These are phyloP conservation scores for Lasioglossum baleicum DNA, from an alignment of 1,140 invertebrate genomes.

Conservation along the genomic window DNA sequence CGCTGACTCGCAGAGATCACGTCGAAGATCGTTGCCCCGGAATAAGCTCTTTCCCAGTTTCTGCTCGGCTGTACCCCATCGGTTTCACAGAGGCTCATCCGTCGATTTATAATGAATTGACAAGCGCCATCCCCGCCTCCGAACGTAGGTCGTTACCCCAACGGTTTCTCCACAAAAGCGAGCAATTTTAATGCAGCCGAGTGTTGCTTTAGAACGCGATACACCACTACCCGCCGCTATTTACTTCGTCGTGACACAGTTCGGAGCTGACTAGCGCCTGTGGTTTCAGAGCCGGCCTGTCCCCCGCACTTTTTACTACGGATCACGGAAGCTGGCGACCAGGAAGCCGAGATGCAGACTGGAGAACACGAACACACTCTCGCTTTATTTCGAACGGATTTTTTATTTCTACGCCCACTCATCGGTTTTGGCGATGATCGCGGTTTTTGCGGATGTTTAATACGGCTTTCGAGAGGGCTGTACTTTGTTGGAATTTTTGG, in stretches of 20 bases:
- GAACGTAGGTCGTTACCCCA: background rate
- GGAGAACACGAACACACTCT: too few species aligned
- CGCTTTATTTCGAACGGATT: too few species aligned
- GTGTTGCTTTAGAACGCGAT: background rate
- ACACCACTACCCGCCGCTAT: background rate
- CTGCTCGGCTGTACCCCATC: background rate
- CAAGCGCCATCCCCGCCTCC: background rate
- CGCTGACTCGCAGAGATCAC: background rate
- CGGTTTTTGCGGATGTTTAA: too few species aligned
- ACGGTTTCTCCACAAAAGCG: background rate
- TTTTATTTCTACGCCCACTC: too few species aligned
- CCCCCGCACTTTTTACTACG: too few species aligned
- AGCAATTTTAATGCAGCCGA: background rate
- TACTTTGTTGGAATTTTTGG: too few species aligned
- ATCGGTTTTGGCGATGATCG: too few species aligned
- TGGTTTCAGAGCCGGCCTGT: too few species aligned
- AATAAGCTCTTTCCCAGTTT: conserved; percentile 29
- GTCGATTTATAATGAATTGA: conserved; percentile 15
- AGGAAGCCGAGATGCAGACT: background rate
- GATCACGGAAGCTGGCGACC: background rate
- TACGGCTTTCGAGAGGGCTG: too few species aligned
- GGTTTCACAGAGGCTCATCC: background rate
- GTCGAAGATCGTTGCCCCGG: conserved; percentile 28
- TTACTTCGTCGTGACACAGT: conserved; percentile 1
- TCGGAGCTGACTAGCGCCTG: background rate